Evolutionary conservation across 2,797 vertebrate genomes (phyloP).

Genomic region (Sebastes matsubarae): DNA sequence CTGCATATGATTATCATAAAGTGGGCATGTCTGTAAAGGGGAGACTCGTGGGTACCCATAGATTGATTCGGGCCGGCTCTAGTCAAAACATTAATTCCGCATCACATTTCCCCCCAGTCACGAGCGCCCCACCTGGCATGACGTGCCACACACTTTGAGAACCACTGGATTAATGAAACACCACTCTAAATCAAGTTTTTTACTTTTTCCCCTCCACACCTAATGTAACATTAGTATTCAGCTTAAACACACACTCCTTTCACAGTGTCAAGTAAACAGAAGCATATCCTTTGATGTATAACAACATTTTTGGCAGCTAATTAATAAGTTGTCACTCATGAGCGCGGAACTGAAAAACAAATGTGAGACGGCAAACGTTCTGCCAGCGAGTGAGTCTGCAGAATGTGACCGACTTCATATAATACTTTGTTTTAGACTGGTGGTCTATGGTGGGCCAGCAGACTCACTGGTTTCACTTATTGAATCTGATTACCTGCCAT

Average conservation of each 20-base stretch:
- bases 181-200: not conserved
- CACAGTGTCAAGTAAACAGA: conserved; percentile 13
- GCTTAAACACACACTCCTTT: not conserved
- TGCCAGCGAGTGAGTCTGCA: not conserved
- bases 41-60: no score
- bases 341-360: conserved; percentile 21
- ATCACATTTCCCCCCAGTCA: no score
- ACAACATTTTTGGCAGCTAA: conserved; percentile 34
- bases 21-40: no score
- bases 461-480: conserved; percentile 5
- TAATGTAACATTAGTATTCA: conserved; percentile 28
- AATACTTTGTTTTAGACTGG: not conserved
- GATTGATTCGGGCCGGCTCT: no score
- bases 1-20: no score
- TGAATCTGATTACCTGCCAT: conserved; percentile 25
- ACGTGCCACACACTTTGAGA: no score
- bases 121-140: no score
- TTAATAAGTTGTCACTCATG: conserved; percentile 46
- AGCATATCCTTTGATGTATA: not conserved
- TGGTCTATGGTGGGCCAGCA: not conserved
- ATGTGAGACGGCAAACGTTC: not conserved
- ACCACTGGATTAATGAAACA: not conserved
- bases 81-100: no score
- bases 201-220: not conserved
- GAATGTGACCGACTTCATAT: not conserved